These are phyloP conservation scores for Nesogale talazaci DNA, from an alignment of 2,113 vertebrate genomes.

Conservation along the genomic window DNA sequence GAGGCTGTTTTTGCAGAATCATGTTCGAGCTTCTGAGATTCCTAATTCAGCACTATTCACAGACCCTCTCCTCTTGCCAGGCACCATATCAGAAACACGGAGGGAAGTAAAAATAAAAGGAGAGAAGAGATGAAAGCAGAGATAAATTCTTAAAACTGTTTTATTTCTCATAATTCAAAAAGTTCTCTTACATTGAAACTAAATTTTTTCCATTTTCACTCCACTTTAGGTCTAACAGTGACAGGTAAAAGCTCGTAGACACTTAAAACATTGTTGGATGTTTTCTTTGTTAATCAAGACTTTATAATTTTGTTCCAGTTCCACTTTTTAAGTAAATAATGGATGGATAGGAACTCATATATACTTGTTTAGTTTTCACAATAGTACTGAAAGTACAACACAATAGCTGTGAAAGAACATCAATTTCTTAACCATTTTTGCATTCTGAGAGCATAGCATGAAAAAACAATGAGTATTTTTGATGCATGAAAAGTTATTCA, in stretches of 20 bases:
- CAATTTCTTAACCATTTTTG: constrained; percentile 8
- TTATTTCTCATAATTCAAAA: constrained; percentile 69
- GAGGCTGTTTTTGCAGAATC: constrained; percentile 60
- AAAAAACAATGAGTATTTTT: constrained; percentile 16
- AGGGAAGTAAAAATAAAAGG: constrained; percentile 57
- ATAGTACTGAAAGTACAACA: constrained; percentile 19
- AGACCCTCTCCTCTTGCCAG: constrained; percentile 3
- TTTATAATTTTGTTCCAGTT: constrained; percentile 12
- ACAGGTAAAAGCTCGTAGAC: background rate
- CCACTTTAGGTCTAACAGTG: background rate
- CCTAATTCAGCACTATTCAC: constrained; percentile 68
- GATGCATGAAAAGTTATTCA: constrained; percentile 17
- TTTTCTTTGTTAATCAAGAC: constrained; percentile 6
- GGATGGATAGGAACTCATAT: constrained; percentile 4
- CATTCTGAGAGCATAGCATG: background rate
- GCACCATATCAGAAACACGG: constrained; percentile 40
- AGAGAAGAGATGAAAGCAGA: constrained; percentile 18
- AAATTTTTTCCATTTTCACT: constrained; percentile 18
- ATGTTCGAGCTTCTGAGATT: constrained; percentile 54
- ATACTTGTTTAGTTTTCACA: constrained; percentile 3
- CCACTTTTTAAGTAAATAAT: constrained; percentile 39
- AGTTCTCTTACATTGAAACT: constrained; percentile 36
- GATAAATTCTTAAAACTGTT: constrained; percentile 52
- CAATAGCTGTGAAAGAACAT: constrained; percentile 36
- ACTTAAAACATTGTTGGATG: constrained; percentile 26